Base-by-base conservation (phyloP, 1,140 invertebrate genomes). In the Sycobia sp. region DNA sequence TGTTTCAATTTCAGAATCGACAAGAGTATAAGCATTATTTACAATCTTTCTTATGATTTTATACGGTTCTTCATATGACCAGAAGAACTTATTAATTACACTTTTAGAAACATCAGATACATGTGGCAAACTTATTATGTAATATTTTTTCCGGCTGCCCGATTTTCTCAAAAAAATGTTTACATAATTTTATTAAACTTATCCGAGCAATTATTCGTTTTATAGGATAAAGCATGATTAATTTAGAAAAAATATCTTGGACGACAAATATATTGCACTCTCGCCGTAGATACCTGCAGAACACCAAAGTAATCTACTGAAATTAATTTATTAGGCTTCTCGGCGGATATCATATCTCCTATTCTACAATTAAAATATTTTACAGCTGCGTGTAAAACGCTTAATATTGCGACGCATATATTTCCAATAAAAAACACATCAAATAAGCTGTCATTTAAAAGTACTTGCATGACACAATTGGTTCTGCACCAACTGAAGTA, bases 161-260 rank as follows among this genome's bases (percentile, higher is more conserved):
- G 8, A 22, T 4, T 3, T 49, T 1, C 0, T 1, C 1, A 18
- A 47, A n/a, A 27, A 47, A 58, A 2, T 58, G 1, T 0, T 47
- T n/a, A 13, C 2, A n/a, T 1, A 47, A 10, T 10, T 38, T 36
- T 38, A 41, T 47, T 16, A 58, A 25, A 16, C 10, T 32, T 1
- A 11, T 23, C 1, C 2, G 14, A 1, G 73, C 53, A 10, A 62
- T 68, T 14, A 73, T 69, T 20, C 58, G 61, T 11, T 58, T 62
- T 25, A 76, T 29, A 3, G 68, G 60, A 53, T 71, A 76, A 1
- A 74, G 34, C 29, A 67, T 68, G 1, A 76, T 65, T 53, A 65
- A 73, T 56, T 76, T 74, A 18, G 69, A 68, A 57, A 73, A 75
- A 1, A 65, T 25, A 55, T 76, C 73, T 23, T 71, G 67, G 10